These are phyloP conservation scores for Acanthurus leucopareius DNA, from an alignment of 2,797 vertebrate species.

Conservation along the genomic window DNA sequence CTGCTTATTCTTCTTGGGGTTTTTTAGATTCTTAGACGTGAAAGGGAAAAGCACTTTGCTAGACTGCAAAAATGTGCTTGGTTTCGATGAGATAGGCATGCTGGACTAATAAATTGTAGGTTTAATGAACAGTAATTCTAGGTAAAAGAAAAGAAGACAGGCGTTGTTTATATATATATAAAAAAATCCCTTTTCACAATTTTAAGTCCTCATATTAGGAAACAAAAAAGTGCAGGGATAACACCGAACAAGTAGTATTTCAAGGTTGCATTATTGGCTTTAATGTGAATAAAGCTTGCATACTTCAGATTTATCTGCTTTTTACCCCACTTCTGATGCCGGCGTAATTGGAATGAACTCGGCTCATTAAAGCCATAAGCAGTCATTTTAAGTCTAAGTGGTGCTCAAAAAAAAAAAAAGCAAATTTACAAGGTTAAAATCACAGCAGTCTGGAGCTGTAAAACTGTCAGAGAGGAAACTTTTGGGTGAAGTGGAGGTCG, in stretches of 20 bases:
- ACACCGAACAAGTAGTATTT: constrained; percentile 26
- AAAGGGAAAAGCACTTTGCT: constrained; percentile 40
- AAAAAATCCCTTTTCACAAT: background rate
- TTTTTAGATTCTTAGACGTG: constrained; percentile 46
- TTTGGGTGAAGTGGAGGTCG: constrained; percentile 3
- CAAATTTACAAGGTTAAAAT: constrained; percentile 38
- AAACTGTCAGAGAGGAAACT: constrained; percentile 1
- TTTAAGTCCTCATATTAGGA: constrained; percentile 24
- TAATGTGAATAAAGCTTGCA: constrained; percentile 27
- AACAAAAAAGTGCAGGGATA: constrained; percentile 19
- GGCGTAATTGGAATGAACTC: constrained; percentile 49
- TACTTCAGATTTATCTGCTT: constrained; percentile 32
- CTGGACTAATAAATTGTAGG: constrained; percentile 28
- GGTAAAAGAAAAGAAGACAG: background rate
- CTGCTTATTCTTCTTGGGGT: constrained; percentile 37
- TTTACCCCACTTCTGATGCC: constrained; percentile 43
- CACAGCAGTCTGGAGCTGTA: constrained; percentile 12
- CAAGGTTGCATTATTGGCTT: constrained; percentile 22
- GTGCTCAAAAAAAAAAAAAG: constrained; percentile 17
- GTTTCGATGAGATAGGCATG: background rate
- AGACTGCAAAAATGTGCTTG: background rate
- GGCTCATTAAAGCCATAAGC: constrained; percentile 55
- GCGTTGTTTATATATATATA: background rate
- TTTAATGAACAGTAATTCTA: constrained; percentile 47
- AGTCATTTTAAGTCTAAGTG: constrained; percentile 45